These are phyloP conservation scores for Formica selysi DNA, from an alignment of 1,140 invertebrate genomes.

Conservation along the genomic window DNA sequence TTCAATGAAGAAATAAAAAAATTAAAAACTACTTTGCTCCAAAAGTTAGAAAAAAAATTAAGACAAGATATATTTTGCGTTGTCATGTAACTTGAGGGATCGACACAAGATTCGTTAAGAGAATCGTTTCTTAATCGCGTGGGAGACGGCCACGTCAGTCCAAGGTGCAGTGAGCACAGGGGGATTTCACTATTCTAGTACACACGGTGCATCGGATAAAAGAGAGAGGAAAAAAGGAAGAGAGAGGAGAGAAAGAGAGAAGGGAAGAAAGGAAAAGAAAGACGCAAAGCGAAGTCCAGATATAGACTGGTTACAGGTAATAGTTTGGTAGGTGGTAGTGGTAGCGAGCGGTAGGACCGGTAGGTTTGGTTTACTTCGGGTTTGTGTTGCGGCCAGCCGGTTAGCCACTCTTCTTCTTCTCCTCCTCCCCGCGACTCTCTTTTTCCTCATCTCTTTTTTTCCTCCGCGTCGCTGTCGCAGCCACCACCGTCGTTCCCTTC, in stretches of 20 bases:
- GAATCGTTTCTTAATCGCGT: conserved; percentile 17
- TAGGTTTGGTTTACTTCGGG: conserved; percentile 77
- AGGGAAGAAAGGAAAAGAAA: conserved; percentile 24
- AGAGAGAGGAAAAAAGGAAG: background rate
- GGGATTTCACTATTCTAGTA: conserved; percentile 66
- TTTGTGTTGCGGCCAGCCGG: conserved; percentile 71
- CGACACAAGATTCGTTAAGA: background rate
- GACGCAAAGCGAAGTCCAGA: conserved; percentile 62
- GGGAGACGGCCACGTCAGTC: conserved; percentile 18
- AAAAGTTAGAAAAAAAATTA: conserved; percentile 6
- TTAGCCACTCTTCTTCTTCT: conserved; percentile 69
- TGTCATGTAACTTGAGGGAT: background rate
- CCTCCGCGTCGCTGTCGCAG: conserved; percentile 22
- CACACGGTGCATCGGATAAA: conserved; percentile 55
- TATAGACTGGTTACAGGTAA: conserved; percentile 69
- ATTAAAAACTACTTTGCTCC: background rate
- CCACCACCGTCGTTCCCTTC: conserved; percentile 65
- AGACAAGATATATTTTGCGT: background rate
- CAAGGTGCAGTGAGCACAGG: conserved; percentile 30
- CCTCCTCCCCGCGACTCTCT: background rate
- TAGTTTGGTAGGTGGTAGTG: conserved; percentile 72
- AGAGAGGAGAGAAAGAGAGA: background rate
- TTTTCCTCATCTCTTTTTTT: conserved; percentile 38
- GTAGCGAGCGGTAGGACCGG: conserved; percentile 76
- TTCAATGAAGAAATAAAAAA: background rate